Conservation (phyloP, 2,888 invertebrate genomes). For the Euplagia quadripunctaria region DNA sequence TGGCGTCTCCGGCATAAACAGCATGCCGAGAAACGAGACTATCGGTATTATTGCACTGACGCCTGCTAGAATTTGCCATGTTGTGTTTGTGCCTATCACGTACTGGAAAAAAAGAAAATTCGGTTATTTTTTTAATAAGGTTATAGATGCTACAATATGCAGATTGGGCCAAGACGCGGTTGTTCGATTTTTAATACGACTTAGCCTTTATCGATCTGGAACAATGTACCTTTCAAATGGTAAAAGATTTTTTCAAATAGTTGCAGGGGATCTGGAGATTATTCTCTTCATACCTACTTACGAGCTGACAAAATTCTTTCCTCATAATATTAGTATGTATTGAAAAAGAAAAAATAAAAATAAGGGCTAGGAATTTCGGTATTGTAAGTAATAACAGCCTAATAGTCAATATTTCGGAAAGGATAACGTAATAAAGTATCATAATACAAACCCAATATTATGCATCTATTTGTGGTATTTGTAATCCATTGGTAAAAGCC, state of each 20-base stretch:
- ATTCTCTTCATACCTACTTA: neutral
- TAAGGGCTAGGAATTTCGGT: neutral
- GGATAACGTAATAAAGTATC: neutral
- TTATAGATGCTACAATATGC: no score
- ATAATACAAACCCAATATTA: no score
- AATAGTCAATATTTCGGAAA: neutral
- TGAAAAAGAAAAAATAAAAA: neutral
- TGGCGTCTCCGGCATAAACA: slow-evolving; percentile 91
- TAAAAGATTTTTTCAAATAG: no score
- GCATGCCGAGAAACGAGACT: slow-evolving; percentile 87
- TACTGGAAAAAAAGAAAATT: slow-evolving; percentile 77
- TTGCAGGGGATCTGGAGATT: neutral
- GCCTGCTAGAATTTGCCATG: slow-evolving; percentile 89
- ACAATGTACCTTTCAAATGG: no score
- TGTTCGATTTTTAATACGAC: no score
- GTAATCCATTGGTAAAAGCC: neutral
- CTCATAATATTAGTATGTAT: neutral
- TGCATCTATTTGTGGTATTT: no score
- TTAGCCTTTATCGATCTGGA: no score
- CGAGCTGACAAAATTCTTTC: neutral
- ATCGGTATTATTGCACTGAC: slow-evolving; percentile 89
- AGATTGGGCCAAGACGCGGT: no score
- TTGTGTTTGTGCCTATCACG: slow-evolving; percentile 87
- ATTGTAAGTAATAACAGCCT: neutral
- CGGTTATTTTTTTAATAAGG: neutral